Percentiles rank a stretch among this genome's conserved stretches.
Conservation (phyloP, 1,140 invertebrate genomes). For the Papilio aristodemus region DNA sequence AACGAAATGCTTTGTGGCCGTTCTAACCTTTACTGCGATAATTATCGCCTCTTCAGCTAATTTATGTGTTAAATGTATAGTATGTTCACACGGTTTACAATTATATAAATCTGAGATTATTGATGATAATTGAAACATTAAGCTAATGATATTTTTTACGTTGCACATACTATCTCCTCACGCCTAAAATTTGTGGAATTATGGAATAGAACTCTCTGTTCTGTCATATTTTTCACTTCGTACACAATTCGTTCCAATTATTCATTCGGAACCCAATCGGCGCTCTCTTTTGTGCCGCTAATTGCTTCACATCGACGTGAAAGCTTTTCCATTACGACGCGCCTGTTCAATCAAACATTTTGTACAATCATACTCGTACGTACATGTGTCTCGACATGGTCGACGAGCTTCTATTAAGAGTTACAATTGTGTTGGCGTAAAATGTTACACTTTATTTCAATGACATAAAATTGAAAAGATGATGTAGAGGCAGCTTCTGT, state of each 20-base stretch:
- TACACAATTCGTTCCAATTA: slow-evolving; percentile 27
- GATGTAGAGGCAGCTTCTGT: neutral
- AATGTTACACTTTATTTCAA: neutral
- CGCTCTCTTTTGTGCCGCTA: slow-evolving; percentile 3
- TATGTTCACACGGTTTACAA: too few species aligned
- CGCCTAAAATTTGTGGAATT: too few species aligned
- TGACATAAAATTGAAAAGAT: neutral
- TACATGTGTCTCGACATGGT: too few species aligned
- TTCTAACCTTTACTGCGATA: too few species aligned
- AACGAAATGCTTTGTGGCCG: too few species aligned
- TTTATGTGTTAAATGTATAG: too few species aligned
- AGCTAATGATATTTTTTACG: too few species aligned
- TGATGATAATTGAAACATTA: too few species aligned
- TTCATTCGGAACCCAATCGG: slow-evolving; percentile 17
- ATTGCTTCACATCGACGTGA: slow-evolving; percentile 21
- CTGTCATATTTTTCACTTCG: neutral
- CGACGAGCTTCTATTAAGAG: neutral
- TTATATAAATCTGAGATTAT: too few species aligned
- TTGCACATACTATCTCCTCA: too few species aligned
- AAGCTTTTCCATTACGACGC: slow-evolving; percentile 19
- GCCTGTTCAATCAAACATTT: slow-evolving; percentile 4
- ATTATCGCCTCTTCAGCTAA: neutral
- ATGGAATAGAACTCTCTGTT: too few species aligned
- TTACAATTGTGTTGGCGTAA: neutral
- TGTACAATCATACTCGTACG: neutral